Evolutionary conservation across 2,113 vertebrate species (phyloP), one percentile per base, ranked within the genome.

Genomic region (Baryphthengus martii): DNA sequence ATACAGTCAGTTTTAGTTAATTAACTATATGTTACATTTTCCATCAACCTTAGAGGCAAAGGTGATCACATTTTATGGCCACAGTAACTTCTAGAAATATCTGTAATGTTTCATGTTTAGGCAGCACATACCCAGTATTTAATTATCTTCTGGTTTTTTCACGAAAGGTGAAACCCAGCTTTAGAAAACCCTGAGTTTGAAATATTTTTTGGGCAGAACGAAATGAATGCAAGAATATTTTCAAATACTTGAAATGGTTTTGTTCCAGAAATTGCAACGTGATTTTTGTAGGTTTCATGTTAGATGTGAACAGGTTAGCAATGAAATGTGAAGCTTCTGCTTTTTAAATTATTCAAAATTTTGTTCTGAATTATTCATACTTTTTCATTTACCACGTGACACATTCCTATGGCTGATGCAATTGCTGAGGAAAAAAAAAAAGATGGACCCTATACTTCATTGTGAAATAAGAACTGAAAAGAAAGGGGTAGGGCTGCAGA

Each of bases 391-490:
- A 94, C 83, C 79, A 93, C 4, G 12, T 92, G 85, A 78, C 52
- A 53, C 70, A 42, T 82, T 88, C 80, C 49, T 93, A 93, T 70
- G 86, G 96, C 96, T 96, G 96, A 97, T 97, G 95, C 96, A 97
- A 97, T 81, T 94, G 40, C 58, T 79, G 78, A 89, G 58, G 47
- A 13, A 21, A 42, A 85, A 73, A 83, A 92, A 85, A 89, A 85
- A 24, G 3, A 55, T 45, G 90, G 35, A 95, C 76, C 70, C 45
- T 53, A 45, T n/a, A 40, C 26, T 53, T 93, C 59, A 87, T 71
- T 90, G 93, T 93, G 59, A 35, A 84, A 84, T 72, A 75, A 58
- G 65, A 90, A 68, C 26, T 49, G 55, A 39, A 92, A 93, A 77
- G 47, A 66, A 74, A 26, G 7, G 28, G 17, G 9, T 14, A 76